phyloP scores from a whole-genome alignment of 2,797 vertebrate species.

The Oreochromis grahami region DNA sequence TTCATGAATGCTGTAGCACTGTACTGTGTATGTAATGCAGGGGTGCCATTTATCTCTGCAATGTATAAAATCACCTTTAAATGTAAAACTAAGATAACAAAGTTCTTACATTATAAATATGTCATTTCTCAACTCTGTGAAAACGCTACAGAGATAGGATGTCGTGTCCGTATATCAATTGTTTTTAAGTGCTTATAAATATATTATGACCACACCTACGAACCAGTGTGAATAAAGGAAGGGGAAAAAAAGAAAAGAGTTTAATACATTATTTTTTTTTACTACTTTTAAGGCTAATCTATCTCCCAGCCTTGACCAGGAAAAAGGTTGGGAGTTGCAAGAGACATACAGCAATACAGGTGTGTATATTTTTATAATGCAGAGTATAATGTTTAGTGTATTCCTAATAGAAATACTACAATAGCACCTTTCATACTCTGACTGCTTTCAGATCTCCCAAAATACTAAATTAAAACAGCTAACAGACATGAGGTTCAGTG shows the following conservation, averaged over 20 bases:
- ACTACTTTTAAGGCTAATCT: background rate
- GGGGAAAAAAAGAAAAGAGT: background rate
- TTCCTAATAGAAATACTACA: background rate
- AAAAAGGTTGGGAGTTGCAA: background rate
- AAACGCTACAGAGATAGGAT: fast-evolving
- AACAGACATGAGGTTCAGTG: background rate
- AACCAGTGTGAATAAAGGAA: background rate
- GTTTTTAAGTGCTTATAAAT: background rate
- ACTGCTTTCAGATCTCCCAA: fast-evolving
- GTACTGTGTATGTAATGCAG: background rate
- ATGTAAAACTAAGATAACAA: background rate
- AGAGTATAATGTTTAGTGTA: background rate
- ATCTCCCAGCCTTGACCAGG: background rate
- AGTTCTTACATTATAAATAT: background rate
- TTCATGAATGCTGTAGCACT: background rate
- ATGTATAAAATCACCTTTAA: background rate
- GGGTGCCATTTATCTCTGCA: background rate
- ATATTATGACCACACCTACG: fast-evolving
- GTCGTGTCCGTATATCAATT: background rate
- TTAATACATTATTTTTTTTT: background rate
- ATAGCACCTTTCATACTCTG: background rate
- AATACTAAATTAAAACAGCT: background rate
- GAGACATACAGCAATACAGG: background rate
- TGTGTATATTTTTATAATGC: background rate
- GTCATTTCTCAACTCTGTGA: background rate